phyloP scores from a whole-genome alignment of 2,888 invertebrate species.

The Hirtodrosophila trivittata region DNA sequence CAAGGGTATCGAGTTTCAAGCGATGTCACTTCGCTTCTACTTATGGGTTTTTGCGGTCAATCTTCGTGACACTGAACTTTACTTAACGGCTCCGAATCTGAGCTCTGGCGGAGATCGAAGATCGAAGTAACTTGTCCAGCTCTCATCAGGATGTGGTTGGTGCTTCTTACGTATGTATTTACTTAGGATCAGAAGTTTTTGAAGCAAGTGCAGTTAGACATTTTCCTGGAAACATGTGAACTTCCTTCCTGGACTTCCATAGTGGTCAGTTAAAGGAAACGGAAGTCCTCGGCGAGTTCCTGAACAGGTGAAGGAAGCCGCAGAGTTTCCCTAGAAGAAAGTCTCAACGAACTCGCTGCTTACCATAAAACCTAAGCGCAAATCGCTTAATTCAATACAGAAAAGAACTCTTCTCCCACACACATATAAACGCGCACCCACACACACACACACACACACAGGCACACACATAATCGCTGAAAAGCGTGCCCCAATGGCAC shows the following conservation, averaged over 20 bases:
- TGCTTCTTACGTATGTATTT: constrained; percentile 43
- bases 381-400: too few species aligned
- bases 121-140: constrained; percentile 8
- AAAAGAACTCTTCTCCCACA: background rate
- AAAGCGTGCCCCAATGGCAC: constrained; percentile 58
- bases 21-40: constrained; percentile 52
- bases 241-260: constrained; percentile 52
- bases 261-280: constrained; percentile 33
- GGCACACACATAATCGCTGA: constrained; percentile 6
- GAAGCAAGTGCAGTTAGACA: constrained; percentile 28
- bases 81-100: constrained; percentile 62
- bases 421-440: background rate
- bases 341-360: background rate
- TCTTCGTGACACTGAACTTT: constrained; percentile 60
- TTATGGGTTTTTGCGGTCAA: constrained; percentile 67
- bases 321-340: background rate
- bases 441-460: constrained; percentile 3
- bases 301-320: constrained; percentile 34
- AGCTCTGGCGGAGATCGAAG: constrained; percentile 5
- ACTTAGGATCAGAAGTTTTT: constrained; percentile 45
- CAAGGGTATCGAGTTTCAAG: constrained; percentile 66
- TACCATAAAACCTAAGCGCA: background rate
- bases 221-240: constrained; percentile 1
- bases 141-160: constrained; percentile 65
- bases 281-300: constrained; percentile 48